Base-by-base conservation (phyloP, 2,888 invertebrate species). In the Hybos culiciformis region DNA sequence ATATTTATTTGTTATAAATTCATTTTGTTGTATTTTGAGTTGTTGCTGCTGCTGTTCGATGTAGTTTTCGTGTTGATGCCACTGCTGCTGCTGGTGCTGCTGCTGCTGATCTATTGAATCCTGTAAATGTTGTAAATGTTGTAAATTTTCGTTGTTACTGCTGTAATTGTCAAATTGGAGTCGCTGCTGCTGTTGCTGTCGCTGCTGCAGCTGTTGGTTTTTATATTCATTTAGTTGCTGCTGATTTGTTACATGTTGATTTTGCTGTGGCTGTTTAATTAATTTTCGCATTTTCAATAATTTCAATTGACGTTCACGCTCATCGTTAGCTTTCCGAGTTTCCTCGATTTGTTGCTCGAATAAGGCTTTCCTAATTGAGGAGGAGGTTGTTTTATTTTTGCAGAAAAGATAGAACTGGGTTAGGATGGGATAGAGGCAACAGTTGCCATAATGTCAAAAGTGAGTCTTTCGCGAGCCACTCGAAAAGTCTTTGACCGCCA, bases 21-120 rank as follows among this genome's bases (percentile, higher is more conserved):
- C 7, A 29, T 24, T 11, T 23, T 23, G 12, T 24, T 38, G 20
- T 21, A 5, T n/a, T 33, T 33, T 33, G 7, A 17, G 42, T 15
- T 40, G 33, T 5, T 44, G 33, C n/a, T 41, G 31, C 18, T 20
- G 11, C 8, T 15, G 19, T 6, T 26, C 19, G 11, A 11, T 7
- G 7, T 47, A 34, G 6, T 14, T 3, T 32, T 51, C 36, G 6
- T 45, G 38, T 19, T 50, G 47, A 9, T 29, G 32, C 33, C 39
- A 32, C 12, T 43, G 41, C 11, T 43, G 40, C 24, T 24, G 7
- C 24, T 24, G 6, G 24, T 24, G 6, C 24, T 8, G 11, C 11
- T 8, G 24, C 6, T n/a, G n/a, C n/a, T n/a, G n/a, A n/a, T n/a
- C n/a, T n/a, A n/a, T n/a, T n/a, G n/a, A n/a, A n/a, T n/a, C n/a